Evolutionary conservation across 1,140 invertebrate genomes (phyloP).

Genomic region (Lutraria rhynchaena): DNA sequence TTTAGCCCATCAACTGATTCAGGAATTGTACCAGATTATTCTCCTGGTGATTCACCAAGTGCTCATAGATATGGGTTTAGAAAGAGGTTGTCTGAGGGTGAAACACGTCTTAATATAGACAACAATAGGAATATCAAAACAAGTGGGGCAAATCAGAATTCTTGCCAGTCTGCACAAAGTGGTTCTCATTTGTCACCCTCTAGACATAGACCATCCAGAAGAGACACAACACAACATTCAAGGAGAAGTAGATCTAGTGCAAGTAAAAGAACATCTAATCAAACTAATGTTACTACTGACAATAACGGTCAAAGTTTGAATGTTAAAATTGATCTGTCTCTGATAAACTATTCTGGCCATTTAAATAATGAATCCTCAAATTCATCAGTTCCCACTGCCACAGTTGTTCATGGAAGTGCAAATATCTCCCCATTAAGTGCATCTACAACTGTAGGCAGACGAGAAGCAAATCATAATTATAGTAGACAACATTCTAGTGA

Average conservation of each 20-base stretch:
- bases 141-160: not conserved
- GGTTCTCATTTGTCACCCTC: not conserved
- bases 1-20: not conserved
- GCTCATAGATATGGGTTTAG: not conserved
- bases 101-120: not conserved
- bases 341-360: constrained; percentile 49
- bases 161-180: too few species aligned
- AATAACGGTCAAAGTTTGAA: constrained; percentile 51
- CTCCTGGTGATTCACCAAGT: not conserved
- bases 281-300: not conserved
- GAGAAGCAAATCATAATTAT: not conserved
- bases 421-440: constrained; percentile 35
- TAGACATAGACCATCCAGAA: not conserved
- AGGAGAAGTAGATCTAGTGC: constrained; percentile 12
- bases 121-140: constrained; percentile 13
- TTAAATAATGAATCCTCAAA: constrained; percentile 1
- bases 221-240: not conserved
- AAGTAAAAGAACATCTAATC: not conserved
- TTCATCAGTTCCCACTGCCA: constrained; percentile 16
- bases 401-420: constrained; percentile 35
- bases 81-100: not conserved
- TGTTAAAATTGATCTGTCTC: constrained; percentile 50
- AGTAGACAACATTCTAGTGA: not conserved
- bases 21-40: not conserved
- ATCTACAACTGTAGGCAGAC: not conserved